Percentiles rank a stretch among this genome's conserved stretches.
Conservation (phyloP, 2,113 vertebrate species). For the Motacilla tschutschensis region DNA sequence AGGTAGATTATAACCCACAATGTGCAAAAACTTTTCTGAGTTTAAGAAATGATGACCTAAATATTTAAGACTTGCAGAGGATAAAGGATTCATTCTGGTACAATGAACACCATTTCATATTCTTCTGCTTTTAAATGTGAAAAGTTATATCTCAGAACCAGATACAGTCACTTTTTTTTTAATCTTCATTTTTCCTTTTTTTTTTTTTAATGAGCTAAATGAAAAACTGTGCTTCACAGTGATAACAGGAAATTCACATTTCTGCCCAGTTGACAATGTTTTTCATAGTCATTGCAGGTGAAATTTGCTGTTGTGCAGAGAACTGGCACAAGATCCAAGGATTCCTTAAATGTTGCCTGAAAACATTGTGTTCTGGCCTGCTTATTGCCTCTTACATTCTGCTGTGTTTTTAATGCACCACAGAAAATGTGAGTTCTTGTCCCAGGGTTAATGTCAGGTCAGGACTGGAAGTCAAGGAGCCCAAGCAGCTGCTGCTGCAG, state of each 20-base stretch:
- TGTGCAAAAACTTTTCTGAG: background rate
- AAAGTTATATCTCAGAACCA: background rate
- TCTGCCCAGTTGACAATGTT: background rate
- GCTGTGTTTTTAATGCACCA: background rate
- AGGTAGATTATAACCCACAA: background rate
- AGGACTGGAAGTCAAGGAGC: background rate
- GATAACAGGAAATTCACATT: background rate
- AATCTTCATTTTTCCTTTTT: background rate
- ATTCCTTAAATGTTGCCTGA: background rate
- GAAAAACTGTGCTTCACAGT: background rate
- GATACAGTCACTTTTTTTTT: background rate
- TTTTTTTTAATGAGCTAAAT: background rate
- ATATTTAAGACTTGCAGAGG: background rate
- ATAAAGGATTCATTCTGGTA: background rate
- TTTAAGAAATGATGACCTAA: background rate
- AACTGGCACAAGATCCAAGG: background rate
- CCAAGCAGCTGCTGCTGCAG: constrained; percentile 41
- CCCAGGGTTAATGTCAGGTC: background rate
- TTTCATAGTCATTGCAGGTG: background rate
- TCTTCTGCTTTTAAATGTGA: background rate
- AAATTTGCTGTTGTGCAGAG: background rate
- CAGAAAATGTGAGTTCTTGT: background rate
- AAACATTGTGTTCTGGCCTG: background rate
- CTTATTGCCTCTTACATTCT: background rate
- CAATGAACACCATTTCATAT: background rate